Evolutionary conservation across 2,888 invertebrate genomes (phyloP), one percentile per base, ranked within the genome.

Genomic region (Cephus sareptanus): DNA sequence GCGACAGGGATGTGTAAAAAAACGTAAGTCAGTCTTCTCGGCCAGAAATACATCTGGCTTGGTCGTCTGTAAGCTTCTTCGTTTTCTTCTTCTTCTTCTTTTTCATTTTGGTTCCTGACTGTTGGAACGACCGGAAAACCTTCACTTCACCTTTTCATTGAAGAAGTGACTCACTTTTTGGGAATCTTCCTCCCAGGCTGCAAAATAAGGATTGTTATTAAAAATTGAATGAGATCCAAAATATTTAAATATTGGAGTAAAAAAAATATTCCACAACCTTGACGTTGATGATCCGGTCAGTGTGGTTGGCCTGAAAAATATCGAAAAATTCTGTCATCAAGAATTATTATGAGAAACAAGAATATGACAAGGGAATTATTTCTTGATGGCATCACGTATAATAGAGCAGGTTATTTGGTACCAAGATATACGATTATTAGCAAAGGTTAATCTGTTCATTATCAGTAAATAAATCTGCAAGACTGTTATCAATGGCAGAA

Each of bases 21-120:
- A 76, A 76, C 75, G 79, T 76, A 81, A 80, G 79, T 78, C 77
- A 80, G 79, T 85, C 81, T 81, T 80, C 80, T 80, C 81, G 82
- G 83, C 84, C 86, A 84, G 86, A 87, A 86, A 86, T 87, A 87
- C 84, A 85, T 86, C 84, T 84, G 82, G 84, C 86, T 82, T 84
- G 82, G 79, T 75, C 77, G 71, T 31, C 71, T 34, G 71, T 34
- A 23, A 31, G 82, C 81, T 83, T 83, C 83, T 86, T 84, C 84
- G 33, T 71, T n/a, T 71, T 34, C 71, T 12, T 34, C 40, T 15
- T 13, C 37, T 15, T 40, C 40, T 40, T 15, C 40, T 15, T 40
- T 40, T 35, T 37, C 37, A 23, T 23, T 23, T 56, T 56, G 56
- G 56, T 56, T 56, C 56, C 56, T 56, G 56, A 56, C 56, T 56